These are phyloP conservation scores for Bicyclus anynana DNA, from an alignment of 1,140 invertebrate species.

Conservation along the genomic window DNA sequence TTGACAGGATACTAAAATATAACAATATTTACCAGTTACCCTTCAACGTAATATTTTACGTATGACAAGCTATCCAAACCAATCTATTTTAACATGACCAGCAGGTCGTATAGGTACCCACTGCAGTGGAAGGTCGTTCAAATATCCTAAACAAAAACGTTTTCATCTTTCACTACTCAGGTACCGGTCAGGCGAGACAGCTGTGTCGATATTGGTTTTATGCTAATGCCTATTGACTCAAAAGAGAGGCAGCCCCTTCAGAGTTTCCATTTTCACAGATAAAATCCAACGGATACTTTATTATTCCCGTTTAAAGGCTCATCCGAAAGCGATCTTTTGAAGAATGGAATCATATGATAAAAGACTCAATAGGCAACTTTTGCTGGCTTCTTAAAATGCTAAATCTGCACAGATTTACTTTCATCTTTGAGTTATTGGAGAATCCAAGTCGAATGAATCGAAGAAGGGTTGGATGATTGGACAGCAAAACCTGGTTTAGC, in stretches of 20 bases:
- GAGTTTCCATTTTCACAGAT: conserved; percentile 16
- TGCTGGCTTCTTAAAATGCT: not conserved
- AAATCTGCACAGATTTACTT: not conserved
- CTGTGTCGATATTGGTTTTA: conserved; percentile 57
- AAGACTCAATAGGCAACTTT: conserved; percentile 10
- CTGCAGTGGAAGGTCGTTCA: not conserved
- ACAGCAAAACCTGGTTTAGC: too few species aligned
- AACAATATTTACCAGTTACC: too few species aligned
- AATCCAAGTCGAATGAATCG: too few species aligned
- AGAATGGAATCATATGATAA: conserved; percentile 9
- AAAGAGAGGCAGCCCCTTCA: conserved; percentile 15
- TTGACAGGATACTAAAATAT: too few species aligned
- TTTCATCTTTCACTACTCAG: conserved; percentile 22
- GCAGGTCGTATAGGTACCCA: too few species aligned
- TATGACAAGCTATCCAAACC: too few species aligned
- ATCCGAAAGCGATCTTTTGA: conserved; percentile 11
- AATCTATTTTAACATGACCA: too few species aligned
- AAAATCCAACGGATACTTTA: conserved; percentile 18
- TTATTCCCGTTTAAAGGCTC: conserved; percentile 18
- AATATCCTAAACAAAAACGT: conserved; percentile 2
- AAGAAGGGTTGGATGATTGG: too few species aligned
- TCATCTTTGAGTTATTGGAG: not conserved
- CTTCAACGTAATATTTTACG: too few species aligned
- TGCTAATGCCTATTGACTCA: conserved; percentile 56
- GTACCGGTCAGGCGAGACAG: conserved; percentile 32